phyloP scores from a whole-genome alignment of 2,797 vertebrate genomes.

The Okamejei kenojei region DNA sequence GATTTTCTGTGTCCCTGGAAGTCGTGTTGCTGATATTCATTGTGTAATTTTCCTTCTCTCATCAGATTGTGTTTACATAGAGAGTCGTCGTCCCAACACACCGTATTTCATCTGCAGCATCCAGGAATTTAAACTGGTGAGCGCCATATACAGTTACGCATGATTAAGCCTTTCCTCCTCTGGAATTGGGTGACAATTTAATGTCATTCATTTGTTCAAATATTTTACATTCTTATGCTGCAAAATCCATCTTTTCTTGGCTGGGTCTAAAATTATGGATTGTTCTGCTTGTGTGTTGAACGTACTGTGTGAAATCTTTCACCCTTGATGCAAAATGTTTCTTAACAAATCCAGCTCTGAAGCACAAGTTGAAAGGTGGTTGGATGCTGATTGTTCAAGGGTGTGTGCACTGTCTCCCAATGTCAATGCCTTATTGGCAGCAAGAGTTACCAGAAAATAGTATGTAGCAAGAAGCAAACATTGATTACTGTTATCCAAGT shows the following conservation, averaged over 20 bases:
- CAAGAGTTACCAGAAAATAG: neutral
- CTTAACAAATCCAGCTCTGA: neutral
- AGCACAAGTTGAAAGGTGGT: neutral
- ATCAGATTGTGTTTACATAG: conserved; percentile 98
- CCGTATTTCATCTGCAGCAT: conserved; percentile 99
- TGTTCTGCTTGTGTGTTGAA: neutral
- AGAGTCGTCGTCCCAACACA: conserved; percentile 92
- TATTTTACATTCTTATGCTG: neutral
- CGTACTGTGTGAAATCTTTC: neutral
- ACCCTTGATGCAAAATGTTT: neutral
- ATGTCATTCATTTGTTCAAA: neutral
- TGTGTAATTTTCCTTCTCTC: conserved; percentile 43
- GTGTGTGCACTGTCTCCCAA: neutral
- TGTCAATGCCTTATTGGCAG: neutral
- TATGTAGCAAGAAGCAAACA: neutral
- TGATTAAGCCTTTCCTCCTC: neutral
- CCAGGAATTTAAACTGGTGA: conserved; percentile 99
- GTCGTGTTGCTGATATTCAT: neutral
- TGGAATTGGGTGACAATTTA: neutral
- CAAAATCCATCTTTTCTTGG: neutral
- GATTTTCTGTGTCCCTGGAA: conserved; percentile 35
- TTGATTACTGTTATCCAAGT: neutral
- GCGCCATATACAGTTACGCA: conserved; percentile 38
- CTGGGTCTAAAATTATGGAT: neutral
- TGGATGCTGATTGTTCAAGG: neutral